Evolutionary conservation across 2,888 invertebrate species (phyloP).

Genomic region (Euclidia mi): DNA sequence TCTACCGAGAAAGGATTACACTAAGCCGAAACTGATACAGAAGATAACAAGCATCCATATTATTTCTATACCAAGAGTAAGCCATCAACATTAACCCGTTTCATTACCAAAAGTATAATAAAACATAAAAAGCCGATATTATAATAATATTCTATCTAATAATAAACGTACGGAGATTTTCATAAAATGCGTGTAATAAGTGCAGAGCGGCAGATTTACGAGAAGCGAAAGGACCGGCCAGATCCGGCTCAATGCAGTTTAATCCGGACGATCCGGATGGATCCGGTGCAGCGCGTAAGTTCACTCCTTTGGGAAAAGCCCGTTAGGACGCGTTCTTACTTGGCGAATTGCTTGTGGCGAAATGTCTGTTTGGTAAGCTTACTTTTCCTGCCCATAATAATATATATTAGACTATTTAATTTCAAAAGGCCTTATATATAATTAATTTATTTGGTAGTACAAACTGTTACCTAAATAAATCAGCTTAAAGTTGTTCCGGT

Average conservation of each 20-base stretch:
- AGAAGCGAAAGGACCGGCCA: conserved; percentile 48
- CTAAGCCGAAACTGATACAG: no score
- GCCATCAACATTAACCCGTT: conserved; percentile 43
- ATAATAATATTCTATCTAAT: conserved; percentile 51
- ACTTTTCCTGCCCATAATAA: no score
- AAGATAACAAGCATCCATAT: no score
- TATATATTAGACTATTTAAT: no score
- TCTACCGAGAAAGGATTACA: no score
- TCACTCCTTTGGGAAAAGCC: conserved; percentile 53
- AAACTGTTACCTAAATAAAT: no score
- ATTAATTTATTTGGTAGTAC: no score
- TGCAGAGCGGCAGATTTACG: conserved; percentile 68
- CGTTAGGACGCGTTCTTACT: conserved; percentile 34
- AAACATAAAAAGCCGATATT: conserved; percentile 40
- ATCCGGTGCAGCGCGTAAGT: conserved; percentile 56
- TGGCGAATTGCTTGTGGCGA: not conserved
- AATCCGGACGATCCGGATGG: conserved; percentile 58
- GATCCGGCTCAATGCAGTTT: conserved; percentile 60
- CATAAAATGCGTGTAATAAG: conserved; percentile 71
- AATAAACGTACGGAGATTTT: conserved; percentile 53
- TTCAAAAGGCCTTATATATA: no score
- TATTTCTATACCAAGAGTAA: conserved; percentile 14
- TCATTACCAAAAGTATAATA: conserved; percentile 44
- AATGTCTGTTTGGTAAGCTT: no score
- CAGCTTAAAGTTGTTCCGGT: no score